Evolutionary conservation across 2,113 vertebrate genomes (phyloP), one percentile per base, ranked within the genome.

Genomic region (Misgurnus anguillicaudatus): DNA sequence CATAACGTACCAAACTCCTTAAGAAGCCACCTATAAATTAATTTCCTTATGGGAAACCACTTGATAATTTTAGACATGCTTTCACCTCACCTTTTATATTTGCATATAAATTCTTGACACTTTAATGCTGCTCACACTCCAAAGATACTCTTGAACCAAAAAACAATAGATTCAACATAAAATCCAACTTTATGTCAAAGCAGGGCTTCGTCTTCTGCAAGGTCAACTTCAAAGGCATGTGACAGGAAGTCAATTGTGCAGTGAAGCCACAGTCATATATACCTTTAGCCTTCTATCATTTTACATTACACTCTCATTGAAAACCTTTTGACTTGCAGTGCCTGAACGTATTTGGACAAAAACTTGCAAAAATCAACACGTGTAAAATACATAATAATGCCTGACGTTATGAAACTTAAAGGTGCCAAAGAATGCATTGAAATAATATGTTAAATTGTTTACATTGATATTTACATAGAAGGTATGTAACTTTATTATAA

Each of bases 211-310:
- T 36, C 45, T 74, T 45, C 78, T 39, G 6, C 45, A 74, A 77
- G 72, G 72, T 83, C 38, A 36, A 65, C 64, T 60, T 78, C 71
- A 76, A 79, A 80, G 81, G 36, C 62, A 80, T 58, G 60, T 10
- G 75, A 71, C 85, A 84, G 80, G 78, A 80, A 77, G 75, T 83
- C 84, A 83, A 61, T 71, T 65, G 58, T 47, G 66, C 64, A 75
- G 24, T 13, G 69, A 80, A 83, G 75, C 74, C 58, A 21, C 73
- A 61, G 67, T 71, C 62, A 24, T 31, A 62, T 69, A 62, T 58
- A 66, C 38, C 77, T 48, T 65, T 21, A 72, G 55, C 60, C 80
- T 61, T 77, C 75, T 57, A 74, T 68, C 62, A 73, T 13, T 65
- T 47, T 17, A 48, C 9, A 47, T 45, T 65, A 51, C 57, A 57